These are phyloP conservation scores for Bubalus kerabau DNA, from an alignment of 2,113 vertebrate species.

Conservation along the genomic window DNA sequence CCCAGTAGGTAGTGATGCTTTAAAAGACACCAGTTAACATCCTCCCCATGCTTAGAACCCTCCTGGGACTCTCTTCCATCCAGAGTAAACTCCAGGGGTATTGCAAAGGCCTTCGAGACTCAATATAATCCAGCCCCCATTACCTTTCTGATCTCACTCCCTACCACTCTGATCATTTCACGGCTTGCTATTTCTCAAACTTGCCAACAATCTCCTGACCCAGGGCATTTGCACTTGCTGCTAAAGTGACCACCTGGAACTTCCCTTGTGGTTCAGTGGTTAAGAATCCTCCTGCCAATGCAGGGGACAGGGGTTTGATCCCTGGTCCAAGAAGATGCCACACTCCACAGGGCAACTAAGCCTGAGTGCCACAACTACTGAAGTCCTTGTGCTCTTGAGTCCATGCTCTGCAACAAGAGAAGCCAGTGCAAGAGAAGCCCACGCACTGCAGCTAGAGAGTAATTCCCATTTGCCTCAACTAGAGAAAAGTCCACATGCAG, in stretches of 20 bases:
- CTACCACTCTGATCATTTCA: neutral
- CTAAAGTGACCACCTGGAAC: neutral
- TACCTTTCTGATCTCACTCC: neutral
- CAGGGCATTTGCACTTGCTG: neutral
- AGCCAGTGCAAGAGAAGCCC: neutral
- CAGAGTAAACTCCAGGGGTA: neutral
- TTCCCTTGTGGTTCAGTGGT: neutral
- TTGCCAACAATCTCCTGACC: neutral
- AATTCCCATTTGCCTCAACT: neutral
- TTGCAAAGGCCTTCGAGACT: neutral
- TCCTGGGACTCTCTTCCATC: neutral
- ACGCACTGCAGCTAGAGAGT: neutral
- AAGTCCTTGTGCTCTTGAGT: neutral
- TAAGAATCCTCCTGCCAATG: neutral
- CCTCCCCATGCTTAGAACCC: neutral
- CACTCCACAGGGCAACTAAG: neutral
- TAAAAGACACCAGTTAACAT: neutral
- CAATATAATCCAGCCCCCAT: neutral
- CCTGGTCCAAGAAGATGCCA: neutral
- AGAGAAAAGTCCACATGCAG: neutral
- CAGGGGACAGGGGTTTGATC: neutral
- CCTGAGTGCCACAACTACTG: neutral
- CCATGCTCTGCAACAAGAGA: neutral
- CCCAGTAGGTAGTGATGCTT: neutral
- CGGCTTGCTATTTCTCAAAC: neutral